phyloP scores from a whole-genome alignment of 1,140 invertebrate genomes.

The Stegodyphus dumicola region DNA sequence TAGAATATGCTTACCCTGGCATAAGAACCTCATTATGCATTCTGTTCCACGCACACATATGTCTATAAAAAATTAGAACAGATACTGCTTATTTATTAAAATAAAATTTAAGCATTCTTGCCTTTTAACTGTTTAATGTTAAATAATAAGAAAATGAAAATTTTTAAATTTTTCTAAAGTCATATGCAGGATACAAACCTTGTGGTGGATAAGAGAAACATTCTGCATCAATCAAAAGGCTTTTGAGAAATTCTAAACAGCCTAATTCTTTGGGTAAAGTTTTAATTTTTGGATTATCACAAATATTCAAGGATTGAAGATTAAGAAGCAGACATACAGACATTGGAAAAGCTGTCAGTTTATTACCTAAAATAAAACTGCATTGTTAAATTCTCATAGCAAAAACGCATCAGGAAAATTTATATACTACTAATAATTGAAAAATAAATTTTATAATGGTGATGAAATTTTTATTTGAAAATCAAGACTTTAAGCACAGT shows the following conservation, averaged over 20 bases:
- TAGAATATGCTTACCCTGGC: slow-evolving; percentile 12
- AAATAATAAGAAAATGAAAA: no score
- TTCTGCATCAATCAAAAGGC: slow-evolving; percentile 27
- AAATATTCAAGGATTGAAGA: slow-evolving; percentile 30
- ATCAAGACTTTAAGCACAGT: no score
- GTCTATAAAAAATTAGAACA: slow-evolving; percentile 7
- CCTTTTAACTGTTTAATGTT: no score
- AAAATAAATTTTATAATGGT: no score
- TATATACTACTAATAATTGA: no score
- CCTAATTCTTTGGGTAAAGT: slow-evolving; percentile 42
- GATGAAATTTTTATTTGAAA: no score
- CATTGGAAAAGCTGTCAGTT: slow-evolving; percentile 23
- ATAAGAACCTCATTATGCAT: slow-evolving; percentile 28
- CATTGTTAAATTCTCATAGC: no score
- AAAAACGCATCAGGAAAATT: no score
- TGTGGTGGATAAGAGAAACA: slow-evolving; percentile 16
- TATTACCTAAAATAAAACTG: slow-evolving; percentile 40
- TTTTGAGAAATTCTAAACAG: slow-evolving; percentile 11
- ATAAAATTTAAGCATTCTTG: no score
- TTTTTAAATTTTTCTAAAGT: no score
- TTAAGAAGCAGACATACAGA: slow-evolving; percentile 2
- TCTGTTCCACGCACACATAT: slow-evolving; percentile 15
- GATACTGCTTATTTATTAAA: no score
- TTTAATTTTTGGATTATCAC: slow-evolving; percentile 54
- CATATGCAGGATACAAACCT: no score